A percentile compares a stretch with the other conserved stretches of the same genome.
Conservation (phyloP, 2,888 invertebrate genomes). For the Trichogramma dendrolimi region DNA sequence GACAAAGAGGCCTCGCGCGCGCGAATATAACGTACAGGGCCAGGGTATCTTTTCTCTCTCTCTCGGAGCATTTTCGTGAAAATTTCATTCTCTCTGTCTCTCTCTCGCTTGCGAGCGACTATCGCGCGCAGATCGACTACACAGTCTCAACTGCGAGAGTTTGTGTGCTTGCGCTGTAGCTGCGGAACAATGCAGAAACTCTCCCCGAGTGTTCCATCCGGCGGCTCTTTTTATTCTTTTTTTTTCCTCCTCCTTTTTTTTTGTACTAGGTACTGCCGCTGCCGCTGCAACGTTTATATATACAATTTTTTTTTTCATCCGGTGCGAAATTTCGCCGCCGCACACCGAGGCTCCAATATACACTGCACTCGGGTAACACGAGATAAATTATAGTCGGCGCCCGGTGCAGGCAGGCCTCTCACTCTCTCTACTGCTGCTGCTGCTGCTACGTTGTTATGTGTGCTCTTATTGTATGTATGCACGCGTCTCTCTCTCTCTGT, state of each 20-base stretch:
- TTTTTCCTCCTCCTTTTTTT: slow-evolving; percentile 3
- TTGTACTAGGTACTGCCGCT: slow-evolving; percentile 6
- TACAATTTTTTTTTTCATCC: neutral
- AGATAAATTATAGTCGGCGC: slow-evolving; percentile 27
- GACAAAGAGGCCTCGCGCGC: slow-evolving; percentile 12
- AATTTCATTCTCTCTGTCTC: slow-evolving; percentile 26
- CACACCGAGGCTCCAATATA: too few relatives aligned
- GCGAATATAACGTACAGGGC: neutral
- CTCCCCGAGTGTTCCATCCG: slow-evolving; percentile 21
- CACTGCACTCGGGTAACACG: slow-evolving; percentile 12
- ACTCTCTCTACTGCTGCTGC: neutral
- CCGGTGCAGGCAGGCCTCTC: slow-evolving; percentile 1
- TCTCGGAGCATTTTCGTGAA: slow-evolving; percentile 21
- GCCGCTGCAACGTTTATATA: neutral
- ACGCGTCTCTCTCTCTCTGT: too few relatives aligned
- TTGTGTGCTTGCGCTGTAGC: neutral
- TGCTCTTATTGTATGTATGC: too few relatives aligned
- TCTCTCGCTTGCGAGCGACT: neutral
- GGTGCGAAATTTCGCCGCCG: slow-evolving; percentile 15
- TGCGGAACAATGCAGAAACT: slow-evolving; percentile 16
- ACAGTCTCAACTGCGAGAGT: slow-evolving; percentile 1
- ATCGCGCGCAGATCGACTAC: slow-evolving; percentile 22
- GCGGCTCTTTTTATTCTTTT: neutral
- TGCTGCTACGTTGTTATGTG: too few relatives aligned
- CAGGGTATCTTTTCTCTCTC: too few relatives aligned